Conservation (phyloP, 2,888 invertebrate species). For the Homarus gammarus region DNA sequence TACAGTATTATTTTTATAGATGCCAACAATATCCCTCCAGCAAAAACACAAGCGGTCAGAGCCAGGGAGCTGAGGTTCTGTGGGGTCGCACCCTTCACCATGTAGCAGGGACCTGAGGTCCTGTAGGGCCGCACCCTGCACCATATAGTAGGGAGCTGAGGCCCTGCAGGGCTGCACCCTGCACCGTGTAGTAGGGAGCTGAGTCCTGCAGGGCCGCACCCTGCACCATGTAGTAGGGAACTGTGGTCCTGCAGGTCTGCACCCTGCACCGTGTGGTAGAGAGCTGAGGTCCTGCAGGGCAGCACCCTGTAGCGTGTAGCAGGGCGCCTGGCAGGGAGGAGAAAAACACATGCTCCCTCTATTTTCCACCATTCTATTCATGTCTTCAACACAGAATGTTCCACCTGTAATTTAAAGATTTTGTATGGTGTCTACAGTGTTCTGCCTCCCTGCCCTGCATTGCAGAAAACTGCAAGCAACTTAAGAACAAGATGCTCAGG, state of each 20-base stretch:
- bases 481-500: conserved; percentile 68
- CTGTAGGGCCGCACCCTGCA: conserved; percentile 7
- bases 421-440: conserved; percentile 5
- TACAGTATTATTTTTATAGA: conserved; percentile 75
- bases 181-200: conserved; percentile 56
- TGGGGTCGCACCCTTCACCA: too few species aligned
- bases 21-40: conserved; percentile 74
- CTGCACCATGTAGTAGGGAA: too few species aligned
- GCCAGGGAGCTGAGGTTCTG: conserved; percentile 69
- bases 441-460: conserved; percentile 44
- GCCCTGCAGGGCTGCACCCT: background rate
- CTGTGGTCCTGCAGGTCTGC: too few species aligned
- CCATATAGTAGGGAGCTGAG: conserved; percentile 13
- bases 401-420: conserved; percentile 15
- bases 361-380: background rate
- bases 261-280: too few species aligned
- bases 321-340: conserved; percentile 52
- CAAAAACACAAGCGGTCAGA: conserved; percentile 69
- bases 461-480: conserved; percentile 41
- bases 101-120: too few species aligned
- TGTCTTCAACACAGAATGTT: background rate
- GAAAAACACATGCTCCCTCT: background rate
- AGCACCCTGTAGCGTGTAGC: conserved; percentile 13
- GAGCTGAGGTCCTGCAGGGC: conserved; percentile 2
- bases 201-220: too few species aligned